phyloP scores from a whole-genome alignment of 2,888 invertebrate species.

The Machimus rusticus region DNA sequence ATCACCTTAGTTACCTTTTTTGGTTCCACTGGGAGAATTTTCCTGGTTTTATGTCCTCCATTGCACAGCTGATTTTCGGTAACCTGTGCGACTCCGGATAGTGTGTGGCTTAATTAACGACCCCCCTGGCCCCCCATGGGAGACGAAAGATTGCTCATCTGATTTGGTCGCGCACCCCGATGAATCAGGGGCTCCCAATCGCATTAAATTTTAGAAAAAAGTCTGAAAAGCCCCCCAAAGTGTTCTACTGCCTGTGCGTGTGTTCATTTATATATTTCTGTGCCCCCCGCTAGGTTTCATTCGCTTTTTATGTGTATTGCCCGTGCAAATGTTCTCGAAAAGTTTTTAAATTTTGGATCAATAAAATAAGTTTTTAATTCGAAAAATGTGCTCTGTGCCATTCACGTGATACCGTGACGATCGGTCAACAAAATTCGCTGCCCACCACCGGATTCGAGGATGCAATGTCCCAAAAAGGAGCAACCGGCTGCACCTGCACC shows the following conservation, averaged over 20 bases:
- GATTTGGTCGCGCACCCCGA: background rate
- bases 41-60: background rate
- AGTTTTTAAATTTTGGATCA: conserved; percentile 13
- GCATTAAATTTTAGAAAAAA: background rate
- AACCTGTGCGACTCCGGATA: background rate
- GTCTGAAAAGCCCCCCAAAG: background rate
- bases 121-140: background rate
- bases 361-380: conserved; percentile 3
- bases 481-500: background rate
- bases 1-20: background rate
- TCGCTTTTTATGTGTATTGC: background rate
- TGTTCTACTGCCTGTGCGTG: background rate
- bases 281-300: background rate
- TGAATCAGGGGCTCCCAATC: background rate
- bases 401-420: background rate
- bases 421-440: background rate
- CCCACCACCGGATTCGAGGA: background rate
- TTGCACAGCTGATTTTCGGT: background rate
- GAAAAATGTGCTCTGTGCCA: background rate
- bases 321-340: conserved; percentile 2
- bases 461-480: background rate
- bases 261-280: background rate
- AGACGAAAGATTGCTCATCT: background rate
- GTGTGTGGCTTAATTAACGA: background rate
- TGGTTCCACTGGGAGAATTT: background rate